These are phyloP conservation scores for Chiroxiphia lanceolata DNA, from an alignment of 2,797 vertebrate genomes.

Conservation along the genomic window DNA sequence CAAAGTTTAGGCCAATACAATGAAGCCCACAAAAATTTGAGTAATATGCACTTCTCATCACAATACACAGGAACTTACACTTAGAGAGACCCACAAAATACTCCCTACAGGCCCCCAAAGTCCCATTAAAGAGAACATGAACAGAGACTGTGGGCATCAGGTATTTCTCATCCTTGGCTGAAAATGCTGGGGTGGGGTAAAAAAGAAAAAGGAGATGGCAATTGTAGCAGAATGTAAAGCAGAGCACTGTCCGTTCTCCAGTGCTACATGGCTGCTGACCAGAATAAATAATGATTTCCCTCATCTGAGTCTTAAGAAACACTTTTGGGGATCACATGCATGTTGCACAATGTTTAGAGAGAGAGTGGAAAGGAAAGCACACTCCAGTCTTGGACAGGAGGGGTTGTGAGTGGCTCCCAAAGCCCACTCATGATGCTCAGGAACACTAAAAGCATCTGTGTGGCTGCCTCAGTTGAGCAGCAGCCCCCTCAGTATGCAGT, in stretches of 20 bases:
- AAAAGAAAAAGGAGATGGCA: neutral
- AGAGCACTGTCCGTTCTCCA: slow-evolving; percentile 1
- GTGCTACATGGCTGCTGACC: neutral
- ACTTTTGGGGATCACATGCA: neutral
- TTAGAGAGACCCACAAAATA: neutral
- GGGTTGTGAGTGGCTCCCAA: neutral
- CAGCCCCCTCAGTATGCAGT: slow-evolving; percentile 10
- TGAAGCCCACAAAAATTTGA: slow-evolving; percentile 58
- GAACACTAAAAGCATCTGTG: neutral
- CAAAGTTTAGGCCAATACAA: slow-evolving; percentile 64
- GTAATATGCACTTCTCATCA: slow-evolving; percentile 53
- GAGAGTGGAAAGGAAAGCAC: neutral
- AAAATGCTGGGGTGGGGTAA: neutral
- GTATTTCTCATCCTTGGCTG: slow-evolving; percentile 23
- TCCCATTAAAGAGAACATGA: slow-evolving; percentile 4
- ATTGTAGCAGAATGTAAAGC: slow-evolving; percentile 30
- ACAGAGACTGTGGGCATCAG: slow-evolving; percentile 13
- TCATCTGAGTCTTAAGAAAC: slow-evolving; percentile 17
- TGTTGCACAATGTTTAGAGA: neutral
- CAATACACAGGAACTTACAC: slow-evolving; percentile 48
- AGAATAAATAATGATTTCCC: slow-evolving; percentile 36
- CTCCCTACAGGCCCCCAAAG: slow-evolving; percentile 21
- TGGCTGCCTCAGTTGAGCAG: neutral
- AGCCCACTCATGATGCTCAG: neutral
- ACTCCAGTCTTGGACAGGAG: neutral